Percentiles rank a stretch among this genome's conserved stretches.
These are phyloP conservation scores for Ophion ellenae DNA, from an alignment of 2,888 invertebrate genomes.

Conservation along the genomic window DNA sequence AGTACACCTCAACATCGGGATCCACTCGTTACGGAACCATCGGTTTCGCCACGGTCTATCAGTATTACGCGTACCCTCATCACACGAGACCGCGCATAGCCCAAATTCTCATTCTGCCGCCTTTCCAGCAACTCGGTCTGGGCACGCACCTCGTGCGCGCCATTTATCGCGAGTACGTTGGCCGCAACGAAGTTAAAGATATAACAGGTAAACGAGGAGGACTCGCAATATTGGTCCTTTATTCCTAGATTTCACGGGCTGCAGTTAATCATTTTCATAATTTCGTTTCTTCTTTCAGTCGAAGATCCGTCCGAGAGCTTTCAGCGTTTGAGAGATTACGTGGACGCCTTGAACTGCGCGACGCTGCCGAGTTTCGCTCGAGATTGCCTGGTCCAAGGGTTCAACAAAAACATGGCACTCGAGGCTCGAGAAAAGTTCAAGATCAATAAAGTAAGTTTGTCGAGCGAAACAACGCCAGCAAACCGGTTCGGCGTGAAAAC, in stretches of 20 bases:
- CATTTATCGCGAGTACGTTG: slow-evolving; percentile 86
- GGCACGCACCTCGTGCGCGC: slow-evolving; percentile 90
- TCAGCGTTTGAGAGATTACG: slow-evolving; percentile 94
- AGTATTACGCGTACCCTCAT: slow-evolving; percentile 96
- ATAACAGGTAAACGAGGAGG: slow-evolving; percentile 87
- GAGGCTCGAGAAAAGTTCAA: slow-evolving; percentile 90
- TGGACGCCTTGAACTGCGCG: slow-evolving; percentile 91
- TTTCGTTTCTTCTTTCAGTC: slow-evolving; percentile 85
- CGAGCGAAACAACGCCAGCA: not conserved
- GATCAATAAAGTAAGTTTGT: slow-evolving; percentile 85
- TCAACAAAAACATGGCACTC: slow-evolving; percentile 89
- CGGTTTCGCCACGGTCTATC: slow-evolving; percentile 96
- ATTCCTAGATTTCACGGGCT: not conserved
- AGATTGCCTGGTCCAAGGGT: slow-evolving; percentile 89
- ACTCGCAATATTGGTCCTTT: not conserved
- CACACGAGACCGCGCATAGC: slow-evolving; percentile 95
- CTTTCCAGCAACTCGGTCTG: slow-evolving; percentile 93
- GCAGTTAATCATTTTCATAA: not conserved
- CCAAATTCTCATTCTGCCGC: slow-evolving; percentile 96
- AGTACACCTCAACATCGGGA: slow-evolving; percentile 87
- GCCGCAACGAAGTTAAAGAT: slow-evolving; percentile 86
- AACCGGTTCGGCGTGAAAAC: too few species aligned
- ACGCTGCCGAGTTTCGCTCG: slow-evolving; percentile 88
- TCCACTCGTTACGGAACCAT: slow-evolving; percentile 89
- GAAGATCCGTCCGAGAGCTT: slow-evolving; percentile 98